Conservation (phyloP, 2,113 vertebrate genomes). For the Tragelaphus scriptus region DNA sequence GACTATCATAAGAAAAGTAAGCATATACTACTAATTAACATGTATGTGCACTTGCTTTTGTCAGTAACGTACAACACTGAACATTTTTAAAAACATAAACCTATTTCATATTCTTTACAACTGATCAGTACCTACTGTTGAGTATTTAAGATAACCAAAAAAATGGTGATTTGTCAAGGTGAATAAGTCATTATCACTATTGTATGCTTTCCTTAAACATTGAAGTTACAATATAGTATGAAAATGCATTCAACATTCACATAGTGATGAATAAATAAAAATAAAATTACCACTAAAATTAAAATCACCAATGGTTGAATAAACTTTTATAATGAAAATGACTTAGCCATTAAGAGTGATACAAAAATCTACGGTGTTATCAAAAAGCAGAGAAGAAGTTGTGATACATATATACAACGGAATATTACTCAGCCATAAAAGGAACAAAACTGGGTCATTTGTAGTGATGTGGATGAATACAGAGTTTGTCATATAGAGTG, state of each 20-base stretch:
- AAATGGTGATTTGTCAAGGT: not conserved
- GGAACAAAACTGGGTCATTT: not conserved
- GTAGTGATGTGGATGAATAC: not conserved
- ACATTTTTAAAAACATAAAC: not conserved
- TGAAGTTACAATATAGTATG: not conserved
- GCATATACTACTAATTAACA: too few relatives aligned
- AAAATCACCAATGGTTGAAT: constrained; percentile 54
- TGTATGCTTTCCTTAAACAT: constrained; percentile 22
- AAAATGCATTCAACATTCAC: not conserved
- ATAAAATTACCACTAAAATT: not conserved
- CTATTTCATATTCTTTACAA: not conserved
- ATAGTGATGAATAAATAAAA: not conserved
- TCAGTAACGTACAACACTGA: not conserved
- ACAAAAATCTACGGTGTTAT: constrained; percentile 69
- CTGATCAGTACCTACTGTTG: not conserved
- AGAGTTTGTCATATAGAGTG: not conserved
- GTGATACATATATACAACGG: not conserved
- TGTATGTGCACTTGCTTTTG: not conserved
- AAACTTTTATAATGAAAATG: constrained; percentile 66
- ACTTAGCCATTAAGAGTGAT: constrained; percentile 57
- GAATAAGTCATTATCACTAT: not conserved
- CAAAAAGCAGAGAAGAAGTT: constrained; percentile 28
- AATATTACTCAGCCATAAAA: not conserved
- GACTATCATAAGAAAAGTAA: not conserved
- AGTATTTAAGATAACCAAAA: not conserved